A percentile compares a stretch with the other conserved stretches of the same genome.
Conservation (phyloP, 1,140 invertebrate genomes). For the Saccostrea echinata region DNA sequence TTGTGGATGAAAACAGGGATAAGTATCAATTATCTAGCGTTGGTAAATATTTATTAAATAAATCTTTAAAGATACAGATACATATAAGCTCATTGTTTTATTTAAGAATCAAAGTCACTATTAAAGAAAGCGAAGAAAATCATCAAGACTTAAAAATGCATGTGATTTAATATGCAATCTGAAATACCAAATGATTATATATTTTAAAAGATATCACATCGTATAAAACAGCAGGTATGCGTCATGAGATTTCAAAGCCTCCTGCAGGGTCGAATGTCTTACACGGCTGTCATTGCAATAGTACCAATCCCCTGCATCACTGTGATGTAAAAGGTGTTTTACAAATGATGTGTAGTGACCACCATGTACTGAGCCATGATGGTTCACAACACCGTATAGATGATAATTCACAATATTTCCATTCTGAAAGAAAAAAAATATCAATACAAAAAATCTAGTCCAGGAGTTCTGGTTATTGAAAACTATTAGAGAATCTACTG, state of each 20-base stretch:
- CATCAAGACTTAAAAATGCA: no score
- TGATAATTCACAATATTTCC: neutral
- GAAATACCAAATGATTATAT: neutral
- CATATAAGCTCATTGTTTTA: no score
- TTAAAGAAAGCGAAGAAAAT: no score
- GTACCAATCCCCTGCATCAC: neutral
- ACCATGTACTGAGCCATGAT: neutral
- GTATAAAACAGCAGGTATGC: constrained; percentile 9
- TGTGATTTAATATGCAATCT: no score
- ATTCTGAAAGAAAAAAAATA: neutral
- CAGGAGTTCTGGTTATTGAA: no score
- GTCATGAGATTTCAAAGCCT: neutral
- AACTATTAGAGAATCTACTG: no score
- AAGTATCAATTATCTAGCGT: no score
- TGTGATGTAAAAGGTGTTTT: neutral
- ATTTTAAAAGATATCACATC: neutral
- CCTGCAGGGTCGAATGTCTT: neutral
- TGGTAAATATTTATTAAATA: no score
- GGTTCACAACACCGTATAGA: neutral
- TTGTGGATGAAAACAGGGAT: no score
- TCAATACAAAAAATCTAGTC: no score
- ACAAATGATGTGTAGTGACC: constrained; percentile 13
- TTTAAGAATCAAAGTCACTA: no score
- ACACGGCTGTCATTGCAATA: constrained; percentile 6
- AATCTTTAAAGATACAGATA: no score